Evolutionary conservation across 2,797 vertebrate genomes (phyloP).

Genomic region (Ptychadena robeensis): DNA sequence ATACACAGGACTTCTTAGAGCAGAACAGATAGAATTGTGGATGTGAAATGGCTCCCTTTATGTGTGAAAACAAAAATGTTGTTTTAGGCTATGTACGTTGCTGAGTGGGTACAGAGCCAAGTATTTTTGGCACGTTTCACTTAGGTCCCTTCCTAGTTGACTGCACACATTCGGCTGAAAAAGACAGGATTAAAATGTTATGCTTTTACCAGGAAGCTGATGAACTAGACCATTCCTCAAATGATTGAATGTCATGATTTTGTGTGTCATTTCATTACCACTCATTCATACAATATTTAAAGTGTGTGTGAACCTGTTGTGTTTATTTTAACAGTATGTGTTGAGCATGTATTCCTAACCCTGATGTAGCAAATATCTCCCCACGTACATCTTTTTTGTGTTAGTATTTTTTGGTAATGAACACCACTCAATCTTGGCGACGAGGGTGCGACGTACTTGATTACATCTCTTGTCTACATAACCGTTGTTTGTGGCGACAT

Average conservation of each 20-base stretch:
- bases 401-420: too few species aligned
- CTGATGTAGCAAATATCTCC: too few species aligned
- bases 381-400: too few species aligned
- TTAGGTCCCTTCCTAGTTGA: slow-evolving; percentile 66
- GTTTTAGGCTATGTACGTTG: slow-evolving; percentile 26
- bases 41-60: neutral
- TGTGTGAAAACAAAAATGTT: slow-evolving; percentile 25
- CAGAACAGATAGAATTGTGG: neutral
- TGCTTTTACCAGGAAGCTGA: slow-evolving; percentile 65
- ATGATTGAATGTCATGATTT: slow-evolving; percentile 65
- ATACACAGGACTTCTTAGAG: neutral
- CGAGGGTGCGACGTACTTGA: too few species aligned
- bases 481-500: too few species aligned
- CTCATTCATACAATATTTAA: slow-evolving; percentile 65
- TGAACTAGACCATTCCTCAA: slow-evolving; percentile 62
- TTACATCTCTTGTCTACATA: too few species aligned
- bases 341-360: too few species aligned
- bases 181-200: slow-evolving; percentile 41
- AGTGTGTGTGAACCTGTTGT: too few species aligned
- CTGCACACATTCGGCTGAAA: slow-evolving; percentile 65
- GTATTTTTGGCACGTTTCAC: slow-evolving; percentile 69
- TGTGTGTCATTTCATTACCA: slow-evolving; percentile 40
- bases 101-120: slow-evolving; percentile 61
- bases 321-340: too few species aligned
- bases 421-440: too few species aligned